These are phyloP conservation scores for Molossus alvarezi DNA, from an alignment of 2,797 vertebrate species.

Conservation along the genomic window DNA sequence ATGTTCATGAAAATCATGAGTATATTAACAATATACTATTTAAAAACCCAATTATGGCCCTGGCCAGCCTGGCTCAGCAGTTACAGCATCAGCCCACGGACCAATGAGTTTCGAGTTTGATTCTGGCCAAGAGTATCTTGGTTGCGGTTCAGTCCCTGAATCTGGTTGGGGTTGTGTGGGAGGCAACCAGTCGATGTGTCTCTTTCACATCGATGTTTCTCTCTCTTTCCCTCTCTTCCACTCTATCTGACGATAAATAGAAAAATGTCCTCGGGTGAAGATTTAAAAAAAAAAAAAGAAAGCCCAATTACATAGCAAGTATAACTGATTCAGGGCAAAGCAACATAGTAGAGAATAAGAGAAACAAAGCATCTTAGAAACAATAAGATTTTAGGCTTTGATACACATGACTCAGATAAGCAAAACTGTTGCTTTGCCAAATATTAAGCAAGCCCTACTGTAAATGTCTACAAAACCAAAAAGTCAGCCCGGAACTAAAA, in stretches of 20 bases:
- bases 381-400: not conserved
- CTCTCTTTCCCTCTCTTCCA: too few species aligned
- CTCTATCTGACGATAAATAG: too few species aligned
- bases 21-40: constrained; percentile 23
- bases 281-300: constrained; percentile 12
- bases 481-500: not conserved
- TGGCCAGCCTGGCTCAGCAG: too few species aligned
- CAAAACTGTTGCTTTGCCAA: not conserved
- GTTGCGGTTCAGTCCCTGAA: too few species aligned
- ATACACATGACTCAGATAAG: not conserved
- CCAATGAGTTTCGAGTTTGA: too few species aligned
- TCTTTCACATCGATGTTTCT: too few species aligned
- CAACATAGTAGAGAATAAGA: not conserved
- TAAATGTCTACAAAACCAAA: not conserved
- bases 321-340: constrained; percentile 29
- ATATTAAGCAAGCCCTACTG: constrained; percentile 1
- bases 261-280: too few species aligned
- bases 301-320: not conserved
- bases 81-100: too few species aligned
- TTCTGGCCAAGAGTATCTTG: too few species aligned
- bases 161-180: too few species aligned
- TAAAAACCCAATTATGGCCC: constrained; percentile 40
- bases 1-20: not conserved
- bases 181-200: too few species aligned
- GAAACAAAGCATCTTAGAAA: constrained; percentile 2